phyloP scores from a whole-genome alignment of 2,113 vertebrate species.

The Laticauda laticaudata region DNA sequence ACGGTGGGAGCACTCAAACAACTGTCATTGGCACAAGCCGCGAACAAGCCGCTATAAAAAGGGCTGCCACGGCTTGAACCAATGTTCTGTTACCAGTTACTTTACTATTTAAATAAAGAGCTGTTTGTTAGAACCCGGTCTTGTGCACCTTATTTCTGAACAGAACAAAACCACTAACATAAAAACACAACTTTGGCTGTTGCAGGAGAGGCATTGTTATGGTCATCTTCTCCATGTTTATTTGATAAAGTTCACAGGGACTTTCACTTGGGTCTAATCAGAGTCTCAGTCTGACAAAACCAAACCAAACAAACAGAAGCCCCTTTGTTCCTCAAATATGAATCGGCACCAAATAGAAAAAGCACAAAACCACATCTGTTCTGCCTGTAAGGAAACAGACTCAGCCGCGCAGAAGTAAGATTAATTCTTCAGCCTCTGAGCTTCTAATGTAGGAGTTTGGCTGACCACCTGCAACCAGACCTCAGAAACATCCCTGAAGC shows the following conservation, averaged over 20 bases:
- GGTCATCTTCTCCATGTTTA: not conserved
- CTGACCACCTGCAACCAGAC: conserved; percentile 5
- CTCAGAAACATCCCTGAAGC: conserved; percentile 3
- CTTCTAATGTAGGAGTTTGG: not conserved
- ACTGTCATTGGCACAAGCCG: too few species aligned
- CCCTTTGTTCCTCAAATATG: not conserved
- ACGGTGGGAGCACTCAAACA: too few species aligned
- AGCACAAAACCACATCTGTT: not conserved
- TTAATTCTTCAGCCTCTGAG: not conserved
- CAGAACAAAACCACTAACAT: too few species aligned
- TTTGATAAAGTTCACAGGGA: not conserved
- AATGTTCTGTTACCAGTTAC: too few species aligned
- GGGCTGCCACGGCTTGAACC: too few species aligned
- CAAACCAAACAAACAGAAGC: not conserved
- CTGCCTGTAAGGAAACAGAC: not conserved
- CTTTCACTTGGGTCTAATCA: not conserved
- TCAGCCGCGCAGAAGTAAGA: not conserved
- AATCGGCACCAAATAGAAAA: not conserved
- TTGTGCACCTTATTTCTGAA: too few species aligned
- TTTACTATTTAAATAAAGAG: too few species aligned
- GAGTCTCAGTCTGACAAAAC: not conserved
- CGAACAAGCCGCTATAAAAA: too few species aligned
- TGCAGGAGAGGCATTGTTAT: not conserved
- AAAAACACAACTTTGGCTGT: not conserved
- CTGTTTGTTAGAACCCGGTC: too few species aligned